phyloP scores from a whole-genome alignment of 1,140 invertebrate genomes.

The Hyphantria cunea region DNA sequence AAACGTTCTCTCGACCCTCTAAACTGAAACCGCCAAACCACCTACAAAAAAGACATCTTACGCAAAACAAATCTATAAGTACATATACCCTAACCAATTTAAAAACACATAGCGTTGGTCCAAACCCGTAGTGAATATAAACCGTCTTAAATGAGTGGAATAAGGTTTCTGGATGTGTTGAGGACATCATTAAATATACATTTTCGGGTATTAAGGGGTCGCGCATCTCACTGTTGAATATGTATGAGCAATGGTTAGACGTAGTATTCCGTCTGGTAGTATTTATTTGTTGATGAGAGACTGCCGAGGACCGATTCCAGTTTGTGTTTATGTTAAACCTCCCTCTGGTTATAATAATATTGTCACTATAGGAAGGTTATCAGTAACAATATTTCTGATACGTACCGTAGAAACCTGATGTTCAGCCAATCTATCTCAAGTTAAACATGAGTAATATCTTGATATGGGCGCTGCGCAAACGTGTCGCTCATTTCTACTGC shows the following conservation, averaged over 20 bases:
- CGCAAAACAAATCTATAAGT: constrained; percentile 33
- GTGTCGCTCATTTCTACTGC: too few species aligned
- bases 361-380: too few species aligned
- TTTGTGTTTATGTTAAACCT: too few species aligned
- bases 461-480: too few species aligned
- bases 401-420: too few species aligned
- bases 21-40: constrained; percentile 13
- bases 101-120: constrained; percentile 26
- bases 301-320: constrained; percentile 30
- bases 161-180: constrained; percentile 43
- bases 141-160: constrained; percentile 51
- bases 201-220: constrained; percentile 55
- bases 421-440: too few species aligned
- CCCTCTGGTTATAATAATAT: too few species aligned
- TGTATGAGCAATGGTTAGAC: constrained; percentile 43
- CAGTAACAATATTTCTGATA: too few species aligned
- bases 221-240: constrained; percentile 50
- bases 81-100: constrained; percentile 28
- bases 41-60: constrained; percentile 23
- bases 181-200: constrained; percentile 69
- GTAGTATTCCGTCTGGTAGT: background rate
- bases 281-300: constrained; percentile 31
- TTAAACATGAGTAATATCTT: too few species aligned
- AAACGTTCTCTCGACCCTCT: too few species aligned
- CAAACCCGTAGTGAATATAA: constrained; percentile 42